Evolutionary conservation across 2,113 vertebrate genomes (phyloP).

Genomic region (Sander lucioperca): DNA sequence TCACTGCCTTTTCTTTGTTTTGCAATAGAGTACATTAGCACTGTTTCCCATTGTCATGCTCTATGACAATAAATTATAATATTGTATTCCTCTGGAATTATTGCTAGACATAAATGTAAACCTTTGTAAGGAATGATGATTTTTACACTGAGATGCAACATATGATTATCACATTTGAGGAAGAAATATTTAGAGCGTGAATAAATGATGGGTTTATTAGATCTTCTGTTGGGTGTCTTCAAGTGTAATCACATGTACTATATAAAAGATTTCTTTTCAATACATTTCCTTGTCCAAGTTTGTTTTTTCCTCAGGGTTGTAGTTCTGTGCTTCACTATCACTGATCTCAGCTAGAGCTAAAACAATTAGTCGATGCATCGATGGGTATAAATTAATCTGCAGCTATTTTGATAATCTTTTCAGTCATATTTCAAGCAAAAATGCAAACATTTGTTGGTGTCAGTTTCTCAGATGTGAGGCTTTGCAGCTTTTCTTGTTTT

Average conservation of each 20-base stretch:
- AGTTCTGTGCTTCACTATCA: neutral
- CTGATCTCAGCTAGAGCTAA: neutral
- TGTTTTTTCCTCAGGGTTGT: slow-evolving; percentile 23
- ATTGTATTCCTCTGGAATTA: slow-evolving; percentile 90
- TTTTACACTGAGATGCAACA: slow-evolving; percentile 87
- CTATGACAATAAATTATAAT: slow-evolving; percentile 86
- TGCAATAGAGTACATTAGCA: slow-evolving; percentile 82
- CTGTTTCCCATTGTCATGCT: slow-evolving; percentile 88
- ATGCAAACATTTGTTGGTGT: neutral
- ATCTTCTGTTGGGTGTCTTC: slow-evolving; percentile 74
- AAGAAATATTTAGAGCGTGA: slow-evolving; percentile 64
- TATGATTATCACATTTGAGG: slow-evolving; percentile 82
- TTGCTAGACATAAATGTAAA: slow-evolving; percentile 87
- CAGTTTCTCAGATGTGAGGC: neutral
- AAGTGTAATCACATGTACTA: slow-evolving; percentile 80
- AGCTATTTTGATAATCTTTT: neutral
- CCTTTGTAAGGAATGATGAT: slow-evolving; percentile 89
- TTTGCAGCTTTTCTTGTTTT: neutral
- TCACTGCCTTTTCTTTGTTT: slow-evolving; percentile 84
- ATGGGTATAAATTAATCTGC: neutral
- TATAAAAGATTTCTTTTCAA: slow-evolving; percentile 78
- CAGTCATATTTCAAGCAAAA: neutral
- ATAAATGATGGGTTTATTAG: slow-evolving; percentile 77
- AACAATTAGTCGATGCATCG: neutral
- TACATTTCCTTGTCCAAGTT: slow-evolving; percentile 51